phyloP scores from a whole-genome alignment of 2,888 invertebrate genomes.

The Mantis religiosa region DNA sequence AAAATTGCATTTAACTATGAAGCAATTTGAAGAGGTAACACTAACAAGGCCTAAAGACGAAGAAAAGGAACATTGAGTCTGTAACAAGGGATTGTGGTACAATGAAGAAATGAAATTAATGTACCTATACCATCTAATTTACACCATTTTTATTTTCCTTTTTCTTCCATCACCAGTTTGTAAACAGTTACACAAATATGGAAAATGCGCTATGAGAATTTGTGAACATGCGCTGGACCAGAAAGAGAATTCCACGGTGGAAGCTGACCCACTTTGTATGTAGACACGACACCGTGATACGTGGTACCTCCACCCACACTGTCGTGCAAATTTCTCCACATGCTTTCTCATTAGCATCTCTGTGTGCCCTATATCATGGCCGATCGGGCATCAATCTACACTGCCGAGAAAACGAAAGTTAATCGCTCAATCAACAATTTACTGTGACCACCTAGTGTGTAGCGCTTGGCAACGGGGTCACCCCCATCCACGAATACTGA shows the following conservation, averaged over 20 bases:
- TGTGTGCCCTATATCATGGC: not conserved
- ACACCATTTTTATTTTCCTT: no score
- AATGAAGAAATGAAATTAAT: no score
- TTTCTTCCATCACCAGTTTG: no score
- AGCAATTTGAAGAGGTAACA: no score
- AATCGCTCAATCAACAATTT: not conserved
- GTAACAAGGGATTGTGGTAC: no score
- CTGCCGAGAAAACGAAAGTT: not conserved
- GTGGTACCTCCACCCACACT: not conserved
- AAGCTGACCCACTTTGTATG: not conserved
- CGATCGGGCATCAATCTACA: not conserved
- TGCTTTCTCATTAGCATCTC: not conserved
- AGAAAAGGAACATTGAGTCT: no score
- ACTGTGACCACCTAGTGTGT: not conserved
- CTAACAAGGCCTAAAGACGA: no score
- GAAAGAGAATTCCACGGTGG: not conserved
- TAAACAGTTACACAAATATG: no score
- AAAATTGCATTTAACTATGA: no score
- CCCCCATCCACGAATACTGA: no score
- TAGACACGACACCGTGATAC: not conserved
- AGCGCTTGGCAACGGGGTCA: not conserved
- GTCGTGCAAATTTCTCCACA: not conserved
- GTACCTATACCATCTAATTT: no score
- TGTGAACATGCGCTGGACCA: not conserved
- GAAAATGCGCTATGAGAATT: not conserved